phyloP scores from a whole-genome alignment of 2,888 invertebrate species.

The Cerastis leucographa region DNA sequence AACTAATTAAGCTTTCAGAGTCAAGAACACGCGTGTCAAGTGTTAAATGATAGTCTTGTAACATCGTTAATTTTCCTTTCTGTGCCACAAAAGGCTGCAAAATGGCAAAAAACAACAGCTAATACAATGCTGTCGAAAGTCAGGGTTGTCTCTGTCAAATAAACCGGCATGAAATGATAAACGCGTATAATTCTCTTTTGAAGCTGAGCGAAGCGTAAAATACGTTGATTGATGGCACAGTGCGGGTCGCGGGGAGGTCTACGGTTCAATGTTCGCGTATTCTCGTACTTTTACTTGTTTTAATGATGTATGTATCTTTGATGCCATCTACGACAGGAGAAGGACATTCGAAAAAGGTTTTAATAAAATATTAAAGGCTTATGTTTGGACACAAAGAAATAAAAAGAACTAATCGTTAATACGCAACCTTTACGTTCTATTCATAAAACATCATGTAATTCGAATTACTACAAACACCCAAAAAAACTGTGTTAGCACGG shows the following conservation, averaged over 20 bases:
- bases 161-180: conserved; percentile 55
- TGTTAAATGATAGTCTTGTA: conserved; percentile 21
- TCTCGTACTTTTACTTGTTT: conserved; percentile 56
- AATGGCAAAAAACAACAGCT: conserved; percentile 47
- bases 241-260: conserved; percentile 65
- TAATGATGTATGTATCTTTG: conserved; percentile 36
- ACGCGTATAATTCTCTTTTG: conserved; percentile 60
- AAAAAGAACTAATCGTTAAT: neutral
- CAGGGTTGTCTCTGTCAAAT: conserved; percentile 67
- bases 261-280: conserved; percentile 71
- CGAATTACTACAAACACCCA: conserved; percentile 4
- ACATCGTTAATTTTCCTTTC: conserved; percentile 56
- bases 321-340: conserved; percentile 49
- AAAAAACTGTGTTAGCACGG: conserved; percentile 47
- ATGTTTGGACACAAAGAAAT: conserved; percentile 4
- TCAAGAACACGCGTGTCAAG: conserved; percentile 29
- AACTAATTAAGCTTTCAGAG: conserved; percentile 46
- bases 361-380: neutral
- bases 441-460: conserved; percentile 31
- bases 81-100: conserved; percentile 45
- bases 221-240: conserved; percentile 72
- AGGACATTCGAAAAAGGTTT: conserved; percentile 39
- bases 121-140: conserved; percentile 73
- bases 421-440: conserved; percentile 14
- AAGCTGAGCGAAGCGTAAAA: conserved; percentile 66